phyloP scores from a whole-genome alignment of 2,113 vertebrate species.

The Pica pica region DNA sequence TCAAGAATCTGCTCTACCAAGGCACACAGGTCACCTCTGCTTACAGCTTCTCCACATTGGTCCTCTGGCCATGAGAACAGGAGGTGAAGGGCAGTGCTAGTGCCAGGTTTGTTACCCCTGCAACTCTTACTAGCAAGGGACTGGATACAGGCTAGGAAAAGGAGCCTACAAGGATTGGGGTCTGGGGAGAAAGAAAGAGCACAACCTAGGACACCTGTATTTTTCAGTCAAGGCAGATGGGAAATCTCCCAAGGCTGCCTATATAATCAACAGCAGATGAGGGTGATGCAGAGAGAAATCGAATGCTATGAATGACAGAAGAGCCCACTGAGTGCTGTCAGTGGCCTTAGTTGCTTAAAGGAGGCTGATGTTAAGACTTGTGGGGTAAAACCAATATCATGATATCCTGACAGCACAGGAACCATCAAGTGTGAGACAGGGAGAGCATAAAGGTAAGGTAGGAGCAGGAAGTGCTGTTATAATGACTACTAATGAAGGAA shows the following conservation, averaged over 20 bases:
- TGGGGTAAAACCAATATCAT: not conserved
- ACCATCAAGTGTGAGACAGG: not conserved
- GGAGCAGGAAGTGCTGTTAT: not conserved
- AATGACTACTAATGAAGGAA: not conserved
- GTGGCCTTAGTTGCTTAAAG: not conserved
- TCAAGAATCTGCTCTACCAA: not conserved
- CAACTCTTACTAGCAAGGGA: not conserved
- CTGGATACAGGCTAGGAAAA: not conserved
- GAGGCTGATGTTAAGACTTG: not conserved
- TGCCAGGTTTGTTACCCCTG: not conserved
- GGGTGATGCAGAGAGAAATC: not conserved
- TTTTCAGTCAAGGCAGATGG: not conserved
- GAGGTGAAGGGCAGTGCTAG: not conserved
- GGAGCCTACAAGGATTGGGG: not conserved
- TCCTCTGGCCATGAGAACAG: not conserved
- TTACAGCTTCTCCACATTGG: not conserved
- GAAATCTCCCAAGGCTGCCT: not conserved
- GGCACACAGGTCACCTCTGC: not conserved
- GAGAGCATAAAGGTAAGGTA: not conserved
- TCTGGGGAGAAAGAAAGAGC: not conserved
- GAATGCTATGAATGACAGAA: not conserved
- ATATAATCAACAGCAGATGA: not conserved
- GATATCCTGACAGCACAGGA: not conserved
- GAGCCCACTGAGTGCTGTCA: not conserved
- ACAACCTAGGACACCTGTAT: not conserved